Base-by-base conservation (phyloP, 2,888 invertebrate genomes). In the Rhynchonema sp. region DNA sequence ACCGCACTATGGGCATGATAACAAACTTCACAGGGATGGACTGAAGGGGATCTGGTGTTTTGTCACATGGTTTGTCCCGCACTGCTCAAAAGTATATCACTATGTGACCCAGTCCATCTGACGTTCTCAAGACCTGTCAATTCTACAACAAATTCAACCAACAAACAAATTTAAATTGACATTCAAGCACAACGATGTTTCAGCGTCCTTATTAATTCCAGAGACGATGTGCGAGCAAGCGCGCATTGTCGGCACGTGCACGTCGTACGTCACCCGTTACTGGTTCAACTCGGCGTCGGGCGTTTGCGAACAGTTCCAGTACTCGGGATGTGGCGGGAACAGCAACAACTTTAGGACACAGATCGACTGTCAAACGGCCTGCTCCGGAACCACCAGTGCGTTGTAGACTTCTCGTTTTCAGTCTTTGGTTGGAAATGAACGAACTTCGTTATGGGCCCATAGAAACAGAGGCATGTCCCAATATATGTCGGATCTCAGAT, bases 231-330 rank as follows among this genome's bases (percentile, higher is more conserved):
- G 69, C 62, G 67, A 69, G 1, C 69, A 69, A 56, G 69, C 69
- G 23, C 67, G 67, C 60, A 64, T 68, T 9, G 60, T 67, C 22
- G 69, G 69, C 3, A 69, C 69, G 57, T 69, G 69, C 49, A 68
- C 67, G 1, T 64, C 64, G 1, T 65, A 66, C 20, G 67, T 68
- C 13, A 61, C 67, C 20, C 59, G 69, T 1, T 69, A 68, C 56
- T 67, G 66, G 68, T 69, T 69, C 64, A 70, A 70, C 55, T 67
- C 69, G 1, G 67, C 64, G 1, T 68, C 68, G 0, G 55, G 67
- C 27, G 65, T 65, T 17, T 70, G 70, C 62, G 69, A 63, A 60
- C 70, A 69, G 62, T 71, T 71, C 65, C 67, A 69, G 67, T 71
- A 66, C 53, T 30, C 54, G n/a, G 68, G 68, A 54, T 68, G 68